Evolutionary conservation across 35 echinoderm and acorn worm species (phyloP).

Genomic region (Ophioderma brevispina): DNA sequence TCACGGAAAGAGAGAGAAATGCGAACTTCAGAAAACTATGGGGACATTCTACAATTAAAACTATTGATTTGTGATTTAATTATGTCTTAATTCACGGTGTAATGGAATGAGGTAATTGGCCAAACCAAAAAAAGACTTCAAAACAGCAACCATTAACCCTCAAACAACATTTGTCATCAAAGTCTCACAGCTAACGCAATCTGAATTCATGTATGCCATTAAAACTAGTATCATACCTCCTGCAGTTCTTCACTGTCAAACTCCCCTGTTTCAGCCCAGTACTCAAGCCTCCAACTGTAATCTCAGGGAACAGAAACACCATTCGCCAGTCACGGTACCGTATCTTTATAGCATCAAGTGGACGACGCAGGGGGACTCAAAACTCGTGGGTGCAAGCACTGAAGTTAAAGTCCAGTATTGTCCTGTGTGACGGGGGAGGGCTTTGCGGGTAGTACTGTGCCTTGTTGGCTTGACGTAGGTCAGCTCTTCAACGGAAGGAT

Average conservation of each 20-base stretch:
- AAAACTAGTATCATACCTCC: constrained; percentile 81
- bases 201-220: background rate
- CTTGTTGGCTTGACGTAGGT: constrained; percentile 74
- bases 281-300: constrained; percentile 93
- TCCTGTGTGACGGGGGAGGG: constrained; percentile 52
- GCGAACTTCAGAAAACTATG: too few relatives aligned
- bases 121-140: too few relatives aligned
- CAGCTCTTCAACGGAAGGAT: constrained; percentile 82
- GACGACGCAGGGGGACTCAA: constrained; percentile 74
- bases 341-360: constrained; percentile 97
- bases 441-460: constrained; percentile 81
- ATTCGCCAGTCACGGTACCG: constrained; percentile 86
- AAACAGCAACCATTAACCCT: background rate
- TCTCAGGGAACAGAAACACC: constrained; percentile 56
- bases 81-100: too few relatives aligned
- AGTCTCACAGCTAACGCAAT: too few relatives aligned
- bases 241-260: constrained; percentile 97
- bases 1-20: too few relatives aligned
- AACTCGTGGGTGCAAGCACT: constrained; percentile 70
- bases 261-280: constrained; percentile 99
- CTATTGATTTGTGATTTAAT: too few relatives aligned
- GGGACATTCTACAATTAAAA: too few relatives aligned
- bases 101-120: too few relatives aligned
- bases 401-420: constrained; percentile 92
- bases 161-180: too few relatives aligned